Conservation (phyloP, 2,797 vertebrate species). For the Scarus forsteni region DNA sequence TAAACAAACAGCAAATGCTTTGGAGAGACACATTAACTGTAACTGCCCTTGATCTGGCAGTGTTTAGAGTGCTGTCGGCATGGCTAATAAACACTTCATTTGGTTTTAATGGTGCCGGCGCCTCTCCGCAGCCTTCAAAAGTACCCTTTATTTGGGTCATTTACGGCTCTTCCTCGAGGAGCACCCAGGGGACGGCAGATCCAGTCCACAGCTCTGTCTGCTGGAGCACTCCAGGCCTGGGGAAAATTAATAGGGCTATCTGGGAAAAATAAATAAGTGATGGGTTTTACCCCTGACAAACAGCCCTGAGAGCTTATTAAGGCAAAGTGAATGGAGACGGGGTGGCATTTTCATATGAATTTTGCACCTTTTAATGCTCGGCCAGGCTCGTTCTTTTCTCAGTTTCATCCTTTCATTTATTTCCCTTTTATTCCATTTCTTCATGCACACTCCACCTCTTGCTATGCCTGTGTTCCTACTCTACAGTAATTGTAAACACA, state of each 20-base stretch:
- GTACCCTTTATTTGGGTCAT: constrained; percentile 91
- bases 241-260: constrained; percentile 90
- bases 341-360: constrained; percentile 79
- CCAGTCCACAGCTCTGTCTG: constrained; percentile 83
- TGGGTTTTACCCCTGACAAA: constrained; percentile 86
- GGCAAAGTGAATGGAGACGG: constrained; percentile 71
- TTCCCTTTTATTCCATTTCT: constrained; percentile 57
- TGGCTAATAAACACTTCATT: constrained; percentile 91
- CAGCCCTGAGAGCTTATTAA: constrained; percentile 87
- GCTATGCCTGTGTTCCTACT: constrained; percentile 75
- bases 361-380: constrained; percentile 83
- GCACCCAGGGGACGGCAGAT: constrained; percentile 84
- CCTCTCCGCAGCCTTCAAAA: constrained; percentile 86
- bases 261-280: constrained; percentile 90
- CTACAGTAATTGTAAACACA: constrained; percentile 87
- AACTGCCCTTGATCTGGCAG: constrained; percentile 87
- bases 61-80: constrained; percentile 87
- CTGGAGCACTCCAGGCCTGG: constrained; percentile 80
- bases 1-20: constrained; percentile 82
- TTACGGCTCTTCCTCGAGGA: constrained; percentile 88
- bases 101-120: constrained; percentile 88
- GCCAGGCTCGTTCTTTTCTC: constrained; percentile 49
- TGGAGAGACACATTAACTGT: constrained; percentile 85
- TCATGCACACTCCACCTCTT: constrained; percentile 55
- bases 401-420: constrained; percentile 49